Evolutionary conservation across 1,140 invertebrate species (phyloP).

Genomic region (Aleiodes sp.): DNA sequence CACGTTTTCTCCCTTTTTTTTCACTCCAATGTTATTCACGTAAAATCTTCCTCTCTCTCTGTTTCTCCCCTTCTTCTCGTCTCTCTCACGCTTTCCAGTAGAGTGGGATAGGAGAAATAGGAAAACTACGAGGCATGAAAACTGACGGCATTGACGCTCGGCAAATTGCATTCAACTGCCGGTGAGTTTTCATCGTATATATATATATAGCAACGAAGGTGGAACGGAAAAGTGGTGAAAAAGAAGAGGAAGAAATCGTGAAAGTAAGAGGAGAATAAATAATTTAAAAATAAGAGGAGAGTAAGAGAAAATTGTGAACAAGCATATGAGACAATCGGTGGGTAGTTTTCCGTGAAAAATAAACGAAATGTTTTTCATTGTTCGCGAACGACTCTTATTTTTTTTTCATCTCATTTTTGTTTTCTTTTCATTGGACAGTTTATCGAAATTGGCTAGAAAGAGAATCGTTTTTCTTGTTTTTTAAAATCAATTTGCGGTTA

Average conservation of each 20-base stretch:
- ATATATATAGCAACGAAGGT: not conserved
- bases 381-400: not conserved
- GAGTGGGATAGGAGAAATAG: not conserved
- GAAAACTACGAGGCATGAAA: constrained; percentile 16
- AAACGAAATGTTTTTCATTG: not conserved
- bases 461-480: no score
- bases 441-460: no score
- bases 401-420: not conserved
- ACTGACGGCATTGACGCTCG: constrained; percentile 28
- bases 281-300: not conserved
- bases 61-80: no score
- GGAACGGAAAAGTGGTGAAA: not conserved
- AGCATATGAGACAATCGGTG: not conserved
- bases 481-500: no score
- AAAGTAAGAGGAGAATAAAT: not conserved
- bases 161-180: constrained; percentile 34
- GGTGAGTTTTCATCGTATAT: constrained; percentile 17
- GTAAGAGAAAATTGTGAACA: not conserved
- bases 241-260: not conserved
- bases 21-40: not conserved
- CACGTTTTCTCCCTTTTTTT: not conserved
- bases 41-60: constrained; percentile 11
- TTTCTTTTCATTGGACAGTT: not conserved
- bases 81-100: no score
- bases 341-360: not conserved